A percentile compares a stretch with the other conserved stretches of the same genome.
These are phyloP conservation scores for Desoria tigrina DNA, from an alignment of 2,888 invertebrate genomes.

Conservation along the genomic window DNA sequence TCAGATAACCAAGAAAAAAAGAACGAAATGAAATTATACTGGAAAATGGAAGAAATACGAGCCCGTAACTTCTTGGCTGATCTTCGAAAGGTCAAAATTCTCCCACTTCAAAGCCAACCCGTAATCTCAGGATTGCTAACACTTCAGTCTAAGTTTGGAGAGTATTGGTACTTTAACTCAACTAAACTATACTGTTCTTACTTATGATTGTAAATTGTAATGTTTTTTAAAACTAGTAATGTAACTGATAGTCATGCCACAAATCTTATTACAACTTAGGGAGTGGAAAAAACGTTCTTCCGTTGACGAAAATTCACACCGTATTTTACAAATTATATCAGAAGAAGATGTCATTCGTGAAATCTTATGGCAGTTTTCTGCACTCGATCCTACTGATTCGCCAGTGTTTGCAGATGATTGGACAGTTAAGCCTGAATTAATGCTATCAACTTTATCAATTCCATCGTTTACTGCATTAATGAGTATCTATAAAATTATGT, in stretches of 20 bases:
- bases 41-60: slow-evolving; percentile 25
- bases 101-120: slow-evolving; percentile 34
- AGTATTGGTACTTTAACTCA: slow-evolving; percentile 38
- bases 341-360: slow-evolving; percentile 42
- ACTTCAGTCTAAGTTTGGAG: slow-evolving; percentile 44
- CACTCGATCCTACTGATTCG: slow-evolving; percentile 24
- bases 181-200: neutral
- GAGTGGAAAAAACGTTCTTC: slow-evolving; percentile 38
- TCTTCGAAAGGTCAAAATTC: slow-evolving; percentile 22
- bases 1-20: slow-evolving; percentile 7
- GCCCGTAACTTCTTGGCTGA: slow-evolving; percentile 17
- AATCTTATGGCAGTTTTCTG: slow-evolving; percentile 43
- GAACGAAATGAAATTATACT: slow-evolving; percentile 25
- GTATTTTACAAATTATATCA: slow-evolving; percentile 20
- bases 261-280: slow-evolving; percentile 23
- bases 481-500: slow-evolving; percentile 23
- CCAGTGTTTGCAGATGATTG: slow-evolving; percentile 39
- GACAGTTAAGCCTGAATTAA: slow-evolving; percentile 28
- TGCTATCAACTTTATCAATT: slow-evolving; percentile 35
- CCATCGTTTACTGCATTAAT: slow-evolving; percentile 22
- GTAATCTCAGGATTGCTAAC: slow-evolving; percentile 37
- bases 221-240: too few species aligned
- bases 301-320: neutral
- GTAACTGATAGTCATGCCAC: neutral
- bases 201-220: slow-evolving; percentile 12